Evolutionary conservation across 2,888 invertebrate species (phyloP).

Genomic region (Aphidoletes aphidimyza): DNA sequence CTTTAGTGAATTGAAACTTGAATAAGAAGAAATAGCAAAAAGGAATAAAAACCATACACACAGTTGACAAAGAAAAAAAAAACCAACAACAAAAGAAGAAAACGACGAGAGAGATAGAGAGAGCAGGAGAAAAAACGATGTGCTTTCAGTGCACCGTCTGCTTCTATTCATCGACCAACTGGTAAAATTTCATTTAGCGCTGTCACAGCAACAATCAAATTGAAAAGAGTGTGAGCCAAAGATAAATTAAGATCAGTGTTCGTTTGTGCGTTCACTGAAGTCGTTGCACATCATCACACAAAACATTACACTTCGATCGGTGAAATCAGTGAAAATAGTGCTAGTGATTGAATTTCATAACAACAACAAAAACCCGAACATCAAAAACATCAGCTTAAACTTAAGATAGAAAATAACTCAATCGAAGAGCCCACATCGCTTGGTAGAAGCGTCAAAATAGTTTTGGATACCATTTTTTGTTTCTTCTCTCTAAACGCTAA

Average conservation of each 20-base stretch:
- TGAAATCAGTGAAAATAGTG: background rate
- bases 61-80: background rate
- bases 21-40: background rate
- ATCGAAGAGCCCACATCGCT: background rate
- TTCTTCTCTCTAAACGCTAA: background rate
- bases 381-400: background rate
- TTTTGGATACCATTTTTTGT: background rate
- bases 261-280: background rate
- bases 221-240: background rate
- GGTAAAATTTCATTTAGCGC: background rate
- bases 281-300: background rate
- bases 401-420: background rate
- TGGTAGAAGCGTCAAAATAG: background rate
- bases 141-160: conserved; percentile 38
- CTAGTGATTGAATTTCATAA: background rate
- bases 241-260: conserved; percentile 7
- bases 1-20: conserved; percentile 14
- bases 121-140: background rate
- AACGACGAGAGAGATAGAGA: background rate
- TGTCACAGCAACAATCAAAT: too few relatives aligned
- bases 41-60: background rate
- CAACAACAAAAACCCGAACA: background rate
- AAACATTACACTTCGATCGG: background rate
- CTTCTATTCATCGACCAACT: conserved; percentile 7
- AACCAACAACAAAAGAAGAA: background rate